These are phyloP conservation scores for Megalonaias nervosa DNA, from an alignment of 1,140 invertebrate species.

Conservation along the genomic window DNA sequence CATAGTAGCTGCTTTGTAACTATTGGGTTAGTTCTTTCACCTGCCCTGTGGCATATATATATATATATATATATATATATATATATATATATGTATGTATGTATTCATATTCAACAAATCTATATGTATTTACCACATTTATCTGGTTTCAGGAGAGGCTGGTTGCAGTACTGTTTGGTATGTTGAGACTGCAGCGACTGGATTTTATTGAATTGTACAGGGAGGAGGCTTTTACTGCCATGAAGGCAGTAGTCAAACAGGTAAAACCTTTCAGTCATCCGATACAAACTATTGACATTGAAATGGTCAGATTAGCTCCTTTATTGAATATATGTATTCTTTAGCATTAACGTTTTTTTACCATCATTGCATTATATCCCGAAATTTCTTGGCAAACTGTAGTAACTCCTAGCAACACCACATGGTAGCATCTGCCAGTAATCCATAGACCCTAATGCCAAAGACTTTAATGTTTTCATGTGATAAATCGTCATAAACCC, in stretches of 20 bases:
- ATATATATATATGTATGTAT: no score
- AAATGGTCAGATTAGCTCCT: constrained; percentile 4
- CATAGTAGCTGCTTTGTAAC: no score
- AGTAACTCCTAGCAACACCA: neutral
- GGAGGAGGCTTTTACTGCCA: constrained; percentile 90
- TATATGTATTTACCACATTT: neutral
- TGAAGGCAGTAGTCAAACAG: constrained; percentile 92
- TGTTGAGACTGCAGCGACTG: constrained; percentile 88
- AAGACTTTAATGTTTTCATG: no score
- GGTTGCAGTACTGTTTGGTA: constrained; percentile 89
- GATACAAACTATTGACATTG: neutral
- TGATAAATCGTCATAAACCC: no score
- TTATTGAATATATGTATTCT: neutral
- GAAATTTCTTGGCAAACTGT: neutral
- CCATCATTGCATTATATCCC: neutral
- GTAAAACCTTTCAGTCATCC: constrained; percentile 53
- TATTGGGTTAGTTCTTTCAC: no score
- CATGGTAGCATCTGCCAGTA: neutral
- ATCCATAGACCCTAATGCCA: neutral
- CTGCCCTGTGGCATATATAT: no score
- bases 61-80: no score
- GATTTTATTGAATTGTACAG: constrained; percentile 91
- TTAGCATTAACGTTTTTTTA: neutral
- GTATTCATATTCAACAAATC: no score
- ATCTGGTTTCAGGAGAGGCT: constrained; percentile 82